Evolutionary conservation across 2,888 invertebrate genomes (phyloP).

Genomic region (Heliconius erato): DNA sequence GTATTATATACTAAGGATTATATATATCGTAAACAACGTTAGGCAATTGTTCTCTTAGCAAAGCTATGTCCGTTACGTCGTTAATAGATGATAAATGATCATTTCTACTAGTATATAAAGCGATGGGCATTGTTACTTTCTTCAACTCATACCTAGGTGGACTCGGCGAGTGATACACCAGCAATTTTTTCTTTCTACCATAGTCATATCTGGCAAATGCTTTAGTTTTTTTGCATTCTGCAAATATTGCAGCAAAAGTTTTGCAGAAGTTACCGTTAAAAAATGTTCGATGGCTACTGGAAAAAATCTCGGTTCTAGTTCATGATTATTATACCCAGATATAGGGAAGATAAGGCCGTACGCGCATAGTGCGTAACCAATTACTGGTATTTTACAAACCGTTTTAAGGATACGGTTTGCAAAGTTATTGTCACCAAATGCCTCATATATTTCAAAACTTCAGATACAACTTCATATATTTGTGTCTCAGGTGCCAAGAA

Average conservation of each 20-base stretch:
- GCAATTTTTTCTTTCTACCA: constrained; percentile 53
- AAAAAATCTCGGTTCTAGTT: constrained; percentile 53
- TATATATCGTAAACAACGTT: constrained; percentile 55
- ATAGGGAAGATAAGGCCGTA: constrained; percentile 35
- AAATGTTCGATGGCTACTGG: constrained; percentile 52
- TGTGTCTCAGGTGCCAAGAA: constrained; percentile 59
- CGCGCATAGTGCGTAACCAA: constrained; percentile 47
- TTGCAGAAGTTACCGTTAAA: constrained; percentile 62
- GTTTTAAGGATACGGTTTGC: neutral
- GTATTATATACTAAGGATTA: too few species aligned
- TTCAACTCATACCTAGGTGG: constrained; percentile 59
- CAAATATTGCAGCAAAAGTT: constrained; percentile 58
- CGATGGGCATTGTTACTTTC: constrained; percentile 55
- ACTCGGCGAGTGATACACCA: constrained; percentile 49
- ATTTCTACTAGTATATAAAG: constrained; percentile 54
- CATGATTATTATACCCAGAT: constrained; percentile 50
- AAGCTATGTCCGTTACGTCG: constrained; percentile 55
- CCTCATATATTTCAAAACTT: constrained; percentile 42
- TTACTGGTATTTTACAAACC: constrained; percentile 39
- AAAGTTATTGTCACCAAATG: constrained; percentile 40
- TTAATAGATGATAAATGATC: constrained; percentile 54
- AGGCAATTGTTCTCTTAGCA: constrained; percentile 52
- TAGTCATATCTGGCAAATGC: constrained; percentile 60
- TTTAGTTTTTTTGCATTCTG: constrained; percentile 55
- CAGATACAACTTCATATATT: constrained; percentile 40